phyloP scores from a whole-genome alignment of 2,888 invertebrate genomes.

The Ommatoiulus sabulosus region DNA sequence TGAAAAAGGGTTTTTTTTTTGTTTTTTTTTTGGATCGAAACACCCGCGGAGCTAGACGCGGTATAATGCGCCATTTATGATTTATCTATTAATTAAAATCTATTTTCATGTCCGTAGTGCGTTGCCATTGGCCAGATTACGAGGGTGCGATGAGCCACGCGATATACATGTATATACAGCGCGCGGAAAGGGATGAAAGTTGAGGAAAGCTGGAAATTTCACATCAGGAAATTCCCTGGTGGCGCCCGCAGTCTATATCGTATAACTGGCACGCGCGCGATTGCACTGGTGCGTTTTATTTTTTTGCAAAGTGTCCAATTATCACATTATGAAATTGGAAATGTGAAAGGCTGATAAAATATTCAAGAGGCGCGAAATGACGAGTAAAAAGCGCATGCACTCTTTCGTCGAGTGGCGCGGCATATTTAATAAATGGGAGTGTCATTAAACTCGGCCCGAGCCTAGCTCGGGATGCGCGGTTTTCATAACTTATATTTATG shows the following conservation, averaged over 20 bases:
- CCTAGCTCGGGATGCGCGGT: not conserved
- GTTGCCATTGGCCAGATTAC: not conserved
- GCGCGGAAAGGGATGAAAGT: too few species aligned
- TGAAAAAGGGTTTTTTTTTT: not conserved
- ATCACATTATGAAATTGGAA: slow-evolving; percentile 10
- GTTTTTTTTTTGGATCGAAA: not conserved
- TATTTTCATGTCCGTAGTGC: not conserved
- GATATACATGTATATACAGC: not conserved
- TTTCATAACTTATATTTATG: slow-evolving; percentile 7
- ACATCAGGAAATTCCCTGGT: not conserved
- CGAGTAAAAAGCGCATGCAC: not conserved
- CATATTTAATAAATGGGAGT: slow-evolving; percentile 4
- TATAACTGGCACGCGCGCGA: not conserved
- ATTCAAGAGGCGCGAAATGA: not conserved
- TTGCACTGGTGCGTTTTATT: not conserved
- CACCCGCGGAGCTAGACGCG: not conserved
- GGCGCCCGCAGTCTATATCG: not conserved
- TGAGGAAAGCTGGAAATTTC: not conserved
- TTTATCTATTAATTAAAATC: slow-evolving; percentile 34
- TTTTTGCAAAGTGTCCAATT: not conserved
- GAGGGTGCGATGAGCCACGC: not conserved
- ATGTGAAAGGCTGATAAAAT: slow-evolving; percentile 18
- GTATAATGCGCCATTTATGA: slow-evolving; percentile 12
- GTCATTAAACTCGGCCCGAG: slow-evolving; percentile 8
- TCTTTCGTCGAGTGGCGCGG: not conserved